Evolutionary conservation across 2,797 vertebrate species (phyloP).

Genomic region (Orientallactaga sibirica): DNA sequence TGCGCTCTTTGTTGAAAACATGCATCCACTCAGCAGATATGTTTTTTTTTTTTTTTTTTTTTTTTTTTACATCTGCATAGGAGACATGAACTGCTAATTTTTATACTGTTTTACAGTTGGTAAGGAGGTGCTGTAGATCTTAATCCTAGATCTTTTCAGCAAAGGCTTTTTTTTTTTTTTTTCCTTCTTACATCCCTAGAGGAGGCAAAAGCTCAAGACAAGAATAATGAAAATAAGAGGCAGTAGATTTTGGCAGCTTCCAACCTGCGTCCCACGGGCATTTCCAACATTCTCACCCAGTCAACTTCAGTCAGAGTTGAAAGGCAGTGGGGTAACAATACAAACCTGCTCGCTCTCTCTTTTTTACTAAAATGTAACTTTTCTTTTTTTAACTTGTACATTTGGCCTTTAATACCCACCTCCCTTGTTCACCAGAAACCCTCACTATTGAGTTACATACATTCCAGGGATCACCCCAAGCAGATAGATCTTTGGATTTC

Average conservation of each 20-base stretch:
- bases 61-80: not conserved
- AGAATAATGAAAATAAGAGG: constrained; percentile 4
- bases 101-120: not conserved
- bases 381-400: not conserved
- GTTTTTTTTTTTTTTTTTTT: not conserved
- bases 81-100: not conserved
- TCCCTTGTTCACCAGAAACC: not conserved
- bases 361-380: not conserved
- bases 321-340: not conserved
- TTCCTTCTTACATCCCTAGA: not conserved
- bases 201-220: not conserved
- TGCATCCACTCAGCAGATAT: not conserved
- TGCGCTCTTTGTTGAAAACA: not conserved
- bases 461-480: not conserved
- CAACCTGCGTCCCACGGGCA: not conserved
- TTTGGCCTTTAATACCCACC: not conserved
- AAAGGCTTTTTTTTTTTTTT: not conserved
- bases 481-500: not conserved
- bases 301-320: not conserved
- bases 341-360: not conserved
- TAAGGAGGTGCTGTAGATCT: not conserved
- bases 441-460: not conserved
- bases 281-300: not conserved
- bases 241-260: not conserved
- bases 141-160: not conserved